Conservation (phyloP, 2,797 vertebrate species). For the Falco peregrinus region DNA sequence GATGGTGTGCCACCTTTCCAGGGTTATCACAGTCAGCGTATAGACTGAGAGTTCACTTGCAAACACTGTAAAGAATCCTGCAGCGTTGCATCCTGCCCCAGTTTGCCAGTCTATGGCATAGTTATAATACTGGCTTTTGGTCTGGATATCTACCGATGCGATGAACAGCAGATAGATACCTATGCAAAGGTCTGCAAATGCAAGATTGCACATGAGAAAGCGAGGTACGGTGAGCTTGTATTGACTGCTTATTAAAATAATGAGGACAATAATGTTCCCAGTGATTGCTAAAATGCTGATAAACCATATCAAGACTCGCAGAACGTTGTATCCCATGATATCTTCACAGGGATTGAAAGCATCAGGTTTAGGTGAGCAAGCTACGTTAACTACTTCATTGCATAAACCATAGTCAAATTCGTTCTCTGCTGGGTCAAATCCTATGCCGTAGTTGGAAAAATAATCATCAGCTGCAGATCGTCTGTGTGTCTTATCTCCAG, state of each 20-base stretch:
- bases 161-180: constrained; percentile 93
- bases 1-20: constrained; percentile 98
- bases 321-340: constrained; percentile 85
- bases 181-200: constrained; percentile 96
- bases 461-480: constrained; percentile 58
- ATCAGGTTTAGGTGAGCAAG: constrained; percentile 87
- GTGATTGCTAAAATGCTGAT: constrained; percentile 89
- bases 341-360: constrained; percentile 96
- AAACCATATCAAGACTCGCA: constrained; percentile 92
- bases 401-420: constrained; percentile 80
- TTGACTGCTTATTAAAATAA: constrained; percentile 86
- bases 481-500: not conserved
- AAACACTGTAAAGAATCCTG: constrained; percentile 95
- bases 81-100: constrained; percentile 85
- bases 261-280: constrained; percentile 86
- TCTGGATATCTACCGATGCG: constrained; percentile 88
- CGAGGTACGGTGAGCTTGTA: constrained; percentile 93
- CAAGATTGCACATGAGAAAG: constrained; percentile 97
- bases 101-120: constrained; percentile 95
- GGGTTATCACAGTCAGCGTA: constrained; percentile 90
- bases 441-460: constrained; percentile 17
- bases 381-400: constrained; percentile 77
- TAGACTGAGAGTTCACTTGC: constrained; percentile 95
- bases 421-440: constrained; percentile 56
- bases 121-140: constrained; percentile 90